Conservation (phyloP, 2,888 invertebrate species). For the Portevinia maculata region DNA sequence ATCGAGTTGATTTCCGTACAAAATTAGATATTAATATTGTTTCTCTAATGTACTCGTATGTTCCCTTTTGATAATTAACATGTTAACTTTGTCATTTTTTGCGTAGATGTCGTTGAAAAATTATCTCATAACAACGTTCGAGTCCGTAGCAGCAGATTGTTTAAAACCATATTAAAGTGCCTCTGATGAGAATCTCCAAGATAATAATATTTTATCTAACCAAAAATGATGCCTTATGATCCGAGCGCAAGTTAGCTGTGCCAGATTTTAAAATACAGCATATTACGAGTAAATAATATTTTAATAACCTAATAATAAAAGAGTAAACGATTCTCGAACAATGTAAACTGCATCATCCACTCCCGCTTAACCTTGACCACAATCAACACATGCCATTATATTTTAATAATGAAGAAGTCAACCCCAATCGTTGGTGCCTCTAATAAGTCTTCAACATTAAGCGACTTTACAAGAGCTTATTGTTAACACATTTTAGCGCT, state of each 20-base stretch:
- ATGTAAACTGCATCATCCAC: neutral
- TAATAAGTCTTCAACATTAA: neutral
- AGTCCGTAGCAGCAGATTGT: neutral
- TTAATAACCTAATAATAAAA: neutral
- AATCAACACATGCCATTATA: conserved; percentile 10
- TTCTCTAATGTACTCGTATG: too few species aligned
- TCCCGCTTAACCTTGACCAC: conserved; percentile 41
- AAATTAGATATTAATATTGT: too few species aligned
- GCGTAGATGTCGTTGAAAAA: too few species aligned
- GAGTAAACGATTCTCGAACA: neutral
- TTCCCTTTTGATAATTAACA: too few species aligned
- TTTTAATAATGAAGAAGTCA: conserved; percentile 5
- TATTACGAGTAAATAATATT: neutral
- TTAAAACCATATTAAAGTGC: too few species aligned
- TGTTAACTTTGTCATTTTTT: too few species aligned
- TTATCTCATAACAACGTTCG: too few species aligned
- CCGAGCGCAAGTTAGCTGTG: neutral
- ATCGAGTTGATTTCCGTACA: too few species aligned
- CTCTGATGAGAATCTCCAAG: too few species aligned
- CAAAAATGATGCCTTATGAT: neutral
- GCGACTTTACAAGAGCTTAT: conserved; percentile 10
- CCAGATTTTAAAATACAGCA: neutral
- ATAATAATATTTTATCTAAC: neutral
- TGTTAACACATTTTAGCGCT: conserved; percentile 45
- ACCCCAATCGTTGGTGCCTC: conserved; percentile 3